These are phyloP conservation scores for Umimayanthus chanpuru DNA, from an alignment of 92 coral and sea anemone species.

Conservation along the genomic window DNA sequence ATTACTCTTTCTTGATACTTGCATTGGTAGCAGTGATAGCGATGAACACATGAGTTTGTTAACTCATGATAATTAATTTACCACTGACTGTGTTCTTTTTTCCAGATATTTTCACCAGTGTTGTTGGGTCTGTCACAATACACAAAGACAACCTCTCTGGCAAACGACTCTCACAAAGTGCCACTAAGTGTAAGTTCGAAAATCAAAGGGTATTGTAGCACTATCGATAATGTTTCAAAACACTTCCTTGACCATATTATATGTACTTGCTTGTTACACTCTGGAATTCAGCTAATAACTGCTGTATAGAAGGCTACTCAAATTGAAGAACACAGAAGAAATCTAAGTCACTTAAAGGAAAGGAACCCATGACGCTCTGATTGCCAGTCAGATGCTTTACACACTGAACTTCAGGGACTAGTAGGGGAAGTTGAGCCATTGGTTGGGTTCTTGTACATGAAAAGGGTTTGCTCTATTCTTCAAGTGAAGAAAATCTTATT, in stretches of 20 bases:
- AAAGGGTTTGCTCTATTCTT: too few relatives aligned
- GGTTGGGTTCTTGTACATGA: too few relatives aligned
- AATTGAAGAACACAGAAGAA: too few relatives aligned
- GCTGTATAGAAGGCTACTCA: neutral
- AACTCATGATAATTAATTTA: neutral
- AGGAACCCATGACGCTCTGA: neutral
- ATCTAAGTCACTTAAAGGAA: too few relatives aligned
- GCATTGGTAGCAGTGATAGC: too few relatives aligned
- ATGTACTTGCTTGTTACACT: too few relatives aligned
- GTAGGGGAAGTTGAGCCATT: too few relatives aligned
- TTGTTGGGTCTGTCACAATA: conserved; percentile 79
- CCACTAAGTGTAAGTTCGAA: conserved; percentile 67
- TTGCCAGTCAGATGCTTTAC: too few relatives aligned
- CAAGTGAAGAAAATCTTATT: too few relatives aligned
- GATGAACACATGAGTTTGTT: neutral
- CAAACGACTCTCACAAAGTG: conserved; percentile 69
- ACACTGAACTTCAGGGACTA: too few relatives aligned
- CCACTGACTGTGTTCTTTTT: neutral
- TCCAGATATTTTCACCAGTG: conserved; percentile 79
- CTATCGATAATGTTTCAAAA: neutral
- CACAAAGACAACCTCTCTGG: conserved; percentile 75
- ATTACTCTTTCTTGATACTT: too few relatives aligned
- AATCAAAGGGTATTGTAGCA: too few relatives aligned
- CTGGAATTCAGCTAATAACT: neutral
- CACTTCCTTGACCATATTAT: neutral